Evolutionary conservation across 2,888 invertebrate species (phyloP).

Genomic region (Acronicta psi): DNA sequence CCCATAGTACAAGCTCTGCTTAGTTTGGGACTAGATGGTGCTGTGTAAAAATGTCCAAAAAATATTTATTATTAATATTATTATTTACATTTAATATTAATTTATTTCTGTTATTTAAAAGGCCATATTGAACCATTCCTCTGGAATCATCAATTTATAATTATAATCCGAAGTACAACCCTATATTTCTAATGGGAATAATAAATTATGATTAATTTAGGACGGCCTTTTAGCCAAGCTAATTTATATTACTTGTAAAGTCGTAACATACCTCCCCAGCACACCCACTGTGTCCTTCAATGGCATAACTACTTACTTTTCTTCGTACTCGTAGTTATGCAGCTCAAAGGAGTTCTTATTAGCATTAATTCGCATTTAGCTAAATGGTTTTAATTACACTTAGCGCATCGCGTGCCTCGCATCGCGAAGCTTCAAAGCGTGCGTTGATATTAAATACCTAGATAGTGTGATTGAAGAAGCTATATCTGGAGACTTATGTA

Average conservation of each 20-base stretch:
- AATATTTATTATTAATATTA: too few species aligned
- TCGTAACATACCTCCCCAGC: background rate
- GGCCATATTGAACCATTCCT: too few species aligned
- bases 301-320: slow-evolving; percentile 8
- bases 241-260: too few species aligned
- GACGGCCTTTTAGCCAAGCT: too few species aligned
- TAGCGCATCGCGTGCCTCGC: slow-evolving; percentile 18
- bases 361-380: slow-evolving; percentile 23
- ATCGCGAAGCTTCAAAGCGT: slow-evolving; percentile 2
- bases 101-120: too few species aligned
- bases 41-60: too few species aligned
- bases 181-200: background rate
- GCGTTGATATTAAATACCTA: background rate
- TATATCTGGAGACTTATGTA: background rate
- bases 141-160: too few species aligned
- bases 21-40: too few species aligned
- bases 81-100: too few species aligned
- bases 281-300: slow-evolving; percentile 9
- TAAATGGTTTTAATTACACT: slow-evolving; percentile 36
- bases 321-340: slow-evolving; percentile 1
- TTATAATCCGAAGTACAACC: too few species aligned
- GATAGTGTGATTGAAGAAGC: slow-evolving; percentile 4
- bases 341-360: slow-evolving; percentile 15
- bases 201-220: too few species aligned
- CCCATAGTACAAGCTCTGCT: too few species aligned